Evolutionary conservation across 2,113 vertebrate genomes (phyloP).

Genomic region (Macquaria ambigua): DNA sequence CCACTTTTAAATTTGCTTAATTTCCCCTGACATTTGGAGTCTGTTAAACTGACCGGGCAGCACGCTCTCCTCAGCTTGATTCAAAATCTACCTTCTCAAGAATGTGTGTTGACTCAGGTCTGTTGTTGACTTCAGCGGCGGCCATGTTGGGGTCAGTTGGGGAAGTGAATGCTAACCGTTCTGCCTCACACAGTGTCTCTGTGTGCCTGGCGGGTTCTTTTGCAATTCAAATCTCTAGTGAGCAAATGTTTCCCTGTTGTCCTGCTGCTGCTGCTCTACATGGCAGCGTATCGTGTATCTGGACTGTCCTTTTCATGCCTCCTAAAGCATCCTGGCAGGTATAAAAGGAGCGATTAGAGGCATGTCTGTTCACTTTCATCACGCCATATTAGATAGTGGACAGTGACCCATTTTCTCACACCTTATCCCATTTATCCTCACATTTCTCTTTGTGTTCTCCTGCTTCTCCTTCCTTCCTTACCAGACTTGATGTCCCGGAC

Average conservation of each 20-base stretch:
- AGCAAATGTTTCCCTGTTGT: slow-evolving; percentile 71
- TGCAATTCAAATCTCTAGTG: slow-evolving; percentile 81
- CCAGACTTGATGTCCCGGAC: slow-evolving; percentile 63
- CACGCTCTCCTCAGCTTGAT: not conserved
- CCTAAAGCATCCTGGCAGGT: slow-evolving; percentile 49
- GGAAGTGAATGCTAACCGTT: slow-evolving; percentile 34
- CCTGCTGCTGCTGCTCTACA: slow-evolving; percentile 28
- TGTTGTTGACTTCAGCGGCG: slow-evolving; percentile 27
- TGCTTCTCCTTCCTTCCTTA: slow-evolving; percentile 19
- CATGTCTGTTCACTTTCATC: slow-evolving; percentile 53
- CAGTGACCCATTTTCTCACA: slow-evolving; percentile 41
- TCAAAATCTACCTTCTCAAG: slow-evolving; percentile 7
- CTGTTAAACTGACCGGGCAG: slow-evolving; percentile 9
- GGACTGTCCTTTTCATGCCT: slow-evolving; percentile 51
- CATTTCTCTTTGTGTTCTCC: slow-evolving; percentile 29
- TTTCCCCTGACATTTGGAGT: slow-evolving; percentile 29
- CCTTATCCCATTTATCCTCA: slow-evolving; percentile 8
- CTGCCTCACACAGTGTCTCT: slow-evolving; percentile 41
- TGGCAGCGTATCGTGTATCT: slow-evolving; percentile 56
- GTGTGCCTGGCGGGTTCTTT: slow-evolving; percentile 53
- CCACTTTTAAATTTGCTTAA: slow-evolving; percentile 31
- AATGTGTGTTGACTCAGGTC: not conserved
- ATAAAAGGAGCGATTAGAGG: slow-evolving; percentile 53
- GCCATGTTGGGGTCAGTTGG: slow-evolving; percentile 41
- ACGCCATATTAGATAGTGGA: slow-evolving; percentile 27